Evolutionary conservation across 2,888 invertebrate genomes (phyloP), one percentile per base, ranked within the genome.

Genomic region (Drosophila demipolita): DNA sequence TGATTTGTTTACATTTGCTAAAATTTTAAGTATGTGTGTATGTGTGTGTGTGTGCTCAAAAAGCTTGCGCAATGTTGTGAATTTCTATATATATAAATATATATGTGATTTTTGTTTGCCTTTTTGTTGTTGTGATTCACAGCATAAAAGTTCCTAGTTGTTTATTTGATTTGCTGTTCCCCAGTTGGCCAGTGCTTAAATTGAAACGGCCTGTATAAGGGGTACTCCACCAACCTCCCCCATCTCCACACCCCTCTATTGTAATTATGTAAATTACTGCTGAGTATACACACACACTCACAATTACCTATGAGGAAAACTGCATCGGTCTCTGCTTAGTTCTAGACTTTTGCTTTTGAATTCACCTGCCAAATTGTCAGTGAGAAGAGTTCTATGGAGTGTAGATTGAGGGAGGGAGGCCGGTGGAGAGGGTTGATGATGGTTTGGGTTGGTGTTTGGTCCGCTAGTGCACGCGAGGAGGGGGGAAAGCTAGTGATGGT

Each of bases 1-100:
- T 72, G 75, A 82, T 89, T 85, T 85, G 85, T 85, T 85, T 85
- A 85, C 84, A 85, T 89, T 76, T 70, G 68, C 65, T 58, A 48
- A 57, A 59, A 61, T 64, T 52, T 58, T 38, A 35, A 66, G 60
- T 36, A 62, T 55, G 33, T 53, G 29, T 63, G 55, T 36, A 64
- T 54, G 42, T 60, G 38, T 32, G 7, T 40, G 36, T 38, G 49
- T 60, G 53, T 32, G 35, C 66, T 58, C 49, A 6, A 54, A 75
- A 68, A 70, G 65, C 71, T 70, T 59, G 65, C 53, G 36, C 38
- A 42, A 32, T 63, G 50, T 63, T 67, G 48, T 29, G 38, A 75
- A 64, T 77, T 35, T 48, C 12, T 20, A 54, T 17, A 32, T n/a
- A 53, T 12, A 54, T 50, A n/a, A 6, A 32, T 33, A 33, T 33